phyloP scores from a whole-genome alignment of 2,797 vertebrate species.

The Phoeniculus purpureus region DNA sequence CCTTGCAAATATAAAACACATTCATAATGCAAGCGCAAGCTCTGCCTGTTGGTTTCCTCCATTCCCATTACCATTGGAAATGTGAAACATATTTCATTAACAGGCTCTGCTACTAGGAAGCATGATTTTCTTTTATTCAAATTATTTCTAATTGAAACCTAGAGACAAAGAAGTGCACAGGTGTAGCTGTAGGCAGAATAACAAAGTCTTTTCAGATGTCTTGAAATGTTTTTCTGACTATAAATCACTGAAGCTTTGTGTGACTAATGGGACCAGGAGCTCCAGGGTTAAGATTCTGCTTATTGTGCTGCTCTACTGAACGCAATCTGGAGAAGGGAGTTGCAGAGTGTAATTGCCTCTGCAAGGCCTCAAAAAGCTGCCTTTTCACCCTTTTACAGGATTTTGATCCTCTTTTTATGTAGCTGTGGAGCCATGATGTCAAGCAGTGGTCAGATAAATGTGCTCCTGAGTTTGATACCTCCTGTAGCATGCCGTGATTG shows the following conservation, averaged over 20 bases:
- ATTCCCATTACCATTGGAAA: conserved; percentile 63
- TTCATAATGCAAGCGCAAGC: conserved; percentile 38
- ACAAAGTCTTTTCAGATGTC: conserved; percentile 30
- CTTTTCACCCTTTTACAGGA: background rate
- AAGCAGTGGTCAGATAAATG: background rate
- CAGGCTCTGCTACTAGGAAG: conserved; percentile 44
- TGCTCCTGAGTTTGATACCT: background rate
- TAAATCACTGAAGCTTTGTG: conserved; percentile 52
- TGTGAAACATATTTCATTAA: conserved; percentile 44
- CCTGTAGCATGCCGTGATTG: background rate
- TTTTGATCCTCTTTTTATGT: conserved; percentile 3
- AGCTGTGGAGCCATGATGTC: background rate
- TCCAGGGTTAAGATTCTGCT: conserved; percentile 54
- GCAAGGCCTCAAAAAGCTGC: conserved; percentile 6
- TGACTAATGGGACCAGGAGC: conserved; percentile 10
- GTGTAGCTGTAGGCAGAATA: conserved; percentile 61
- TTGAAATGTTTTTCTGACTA: conserved; percentile 53
- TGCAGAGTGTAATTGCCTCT: conserved; percentile 51
- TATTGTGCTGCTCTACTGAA: conserved; percentile 33
- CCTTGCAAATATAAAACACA: conserved; percentile 23
- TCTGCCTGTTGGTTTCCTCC: conserved; percentile 35
- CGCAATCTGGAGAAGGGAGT: background rate
- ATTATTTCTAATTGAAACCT: conserved; percentile 58
- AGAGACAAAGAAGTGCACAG: conserved; percentile 53
- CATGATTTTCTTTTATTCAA: conserved; percentile 61